Evolutionary conservation across 2,888 invertebrate genomes (phyloP), one percentile per base, ranked within the genome.

Genomic region (Plutella xylostella): DNA sequence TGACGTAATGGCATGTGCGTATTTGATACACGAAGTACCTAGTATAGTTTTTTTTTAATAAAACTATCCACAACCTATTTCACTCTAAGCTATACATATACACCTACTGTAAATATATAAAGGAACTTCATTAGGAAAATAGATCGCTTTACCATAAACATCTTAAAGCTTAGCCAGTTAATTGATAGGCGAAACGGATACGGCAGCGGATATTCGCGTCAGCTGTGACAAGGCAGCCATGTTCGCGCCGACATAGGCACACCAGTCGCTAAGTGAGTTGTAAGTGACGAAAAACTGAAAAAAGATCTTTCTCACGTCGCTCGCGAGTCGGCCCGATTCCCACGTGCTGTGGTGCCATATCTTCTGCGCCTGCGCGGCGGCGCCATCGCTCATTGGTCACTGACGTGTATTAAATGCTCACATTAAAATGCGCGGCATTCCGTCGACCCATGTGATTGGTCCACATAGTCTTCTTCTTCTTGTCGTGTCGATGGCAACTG

Each of bases 291-390:
- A 45, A 37, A 41, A 30, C 28, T 35, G 34, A 54, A 68, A 79
- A 77, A 78, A 73, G 61, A 63, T 61, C 62, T 63, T 78, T 80
- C 78, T 60, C 79, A 79, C 79, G 72, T 49, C 56, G 60, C 60
- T 49, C 55, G 60, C 60, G 55, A 55, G n/a, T n/a, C 70, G 78
- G 65, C 66, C 79, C 60, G 63, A 60, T 80, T 80, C 80, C 66
- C 79, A 79, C 73, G 72, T 63, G 63, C 63, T 62, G 63, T 65
- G 57, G 30, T 19, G 56, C 65, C 63, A 62, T 63, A 70, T 69
- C 72, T 63, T 60, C 65, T 64, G 57, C 71, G 71, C 69, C 65
- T 72, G 75, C 70, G 73, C 63, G 58, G 58, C 59, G 66, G 67
- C 66, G 68, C 63, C 63, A 65, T 61, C 62, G 52, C 53, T 65